Base-by-base conservation (phyloP, 1,140 invertebrate species). In the Lineus longissimus region DNA sequence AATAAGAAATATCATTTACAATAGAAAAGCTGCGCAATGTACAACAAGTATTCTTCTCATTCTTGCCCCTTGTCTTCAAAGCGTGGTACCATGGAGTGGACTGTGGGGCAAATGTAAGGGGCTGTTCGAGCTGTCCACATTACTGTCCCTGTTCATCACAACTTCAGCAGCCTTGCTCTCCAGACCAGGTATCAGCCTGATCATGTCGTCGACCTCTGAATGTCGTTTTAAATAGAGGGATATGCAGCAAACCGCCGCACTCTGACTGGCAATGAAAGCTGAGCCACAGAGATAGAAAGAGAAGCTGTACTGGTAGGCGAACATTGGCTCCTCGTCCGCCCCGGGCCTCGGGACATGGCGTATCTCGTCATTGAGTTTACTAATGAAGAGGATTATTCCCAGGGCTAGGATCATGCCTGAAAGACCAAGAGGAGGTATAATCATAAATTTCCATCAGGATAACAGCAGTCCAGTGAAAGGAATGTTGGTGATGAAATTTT, bases 351-450 rank as follows among this genome's bases (percentile, higher is more conserved):
- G 41, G 25, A 45, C 64, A 65, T 73, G 68, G 31, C 71, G 67
- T 11, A 76, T 74, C 56, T 77, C 76, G 61, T 78, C 76, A 55
- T 78, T 78, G 29, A 78, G 68, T 40, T 72, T 71, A 9, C 75
- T 76, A 23, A 78, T 78, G 59, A 74, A 78, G 17, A 78, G 60
- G n/a, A 77, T 76, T 57, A 76, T 72, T 9, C 72, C 74, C 22
- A 75, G 66, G 2, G 75, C 75, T 25, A 77, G 67, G 31, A 66
- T 66, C 36, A 78, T 41, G 22, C 75, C 76, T 78, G 66, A 22
- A 71, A 70, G 6, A 23, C 11, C 11, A 43, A 43, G 19, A 13
- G 11, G 19, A 43, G 11, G 40, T n/a, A 47, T n/a, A 61, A 13
- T 25, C n/a, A 57, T 25, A 56, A 23, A 51, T n/a, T n/a, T n/a